phyloP scores from a whole-genome alignment of 2,797 vertebrate species.

The Alcedo quadribrachys region DNA sequence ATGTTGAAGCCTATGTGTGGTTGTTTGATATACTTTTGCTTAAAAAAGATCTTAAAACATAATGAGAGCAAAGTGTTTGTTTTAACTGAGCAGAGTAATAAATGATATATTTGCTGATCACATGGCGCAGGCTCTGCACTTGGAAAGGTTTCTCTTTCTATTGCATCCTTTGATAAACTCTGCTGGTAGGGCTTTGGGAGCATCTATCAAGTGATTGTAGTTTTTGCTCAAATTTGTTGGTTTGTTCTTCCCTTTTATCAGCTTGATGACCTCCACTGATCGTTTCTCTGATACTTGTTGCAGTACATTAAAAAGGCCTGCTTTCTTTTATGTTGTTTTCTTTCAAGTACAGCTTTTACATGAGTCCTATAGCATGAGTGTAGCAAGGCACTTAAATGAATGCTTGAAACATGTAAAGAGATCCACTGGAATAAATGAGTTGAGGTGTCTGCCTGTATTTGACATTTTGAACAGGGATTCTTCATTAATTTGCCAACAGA shows the following conservation, averaged over 20 bases:
- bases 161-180: background rate
- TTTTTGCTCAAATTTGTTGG: background rate
- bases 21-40: background rate
- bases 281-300: background rate
- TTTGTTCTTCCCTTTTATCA: background rate
- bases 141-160: background rate
- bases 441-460: background rate
- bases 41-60: background rate
- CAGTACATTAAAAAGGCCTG: background rate
- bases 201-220: background rate
- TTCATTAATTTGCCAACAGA: background rate
- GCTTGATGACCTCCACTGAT: background rate
- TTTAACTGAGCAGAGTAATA: background rate
- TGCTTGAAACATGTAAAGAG: background rate
- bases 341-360: background rate
- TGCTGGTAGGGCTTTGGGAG: background rate
- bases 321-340: background rate
- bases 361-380: background rate
- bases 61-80: background rate
- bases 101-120: background rate
- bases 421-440: background rate
- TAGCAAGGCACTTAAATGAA: background rate
- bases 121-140: background rate
- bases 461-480: background rate
- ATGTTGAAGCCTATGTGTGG: rapidly evolving